Percentiles rank a stretch among this genome's conserved stretches.
These are phyloP conservation scores for Brachypodius melanocephalos DNA, from an alignment of 2,113 vertebrate genomes.

Conservation along the genomic window DNA sequence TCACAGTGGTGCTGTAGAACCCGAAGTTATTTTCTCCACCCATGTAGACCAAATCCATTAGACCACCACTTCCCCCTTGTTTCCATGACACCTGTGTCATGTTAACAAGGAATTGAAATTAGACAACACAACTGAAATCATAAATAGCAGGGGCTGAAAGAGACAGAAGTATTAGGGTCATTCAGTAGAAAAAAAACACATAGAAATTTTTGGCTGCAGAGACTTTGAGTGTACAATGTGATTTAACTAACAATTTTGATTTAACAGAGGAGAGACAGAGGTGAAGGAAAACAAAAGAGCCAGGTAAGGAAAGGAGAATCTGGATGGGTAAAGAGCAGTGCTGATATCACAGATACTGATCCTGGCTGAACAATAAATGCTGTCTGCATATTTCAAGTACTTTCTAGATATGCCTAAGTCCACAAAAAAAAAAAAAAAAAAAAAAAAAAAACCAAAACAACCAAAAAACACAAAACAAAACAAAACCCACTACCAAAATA, in stretches of 20 bases:
- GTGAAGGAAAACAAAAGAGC: background rate
- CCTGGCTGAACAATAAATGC: background rate
- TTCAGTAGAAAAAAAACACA: background rate
- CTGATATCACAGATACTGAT: background rate
- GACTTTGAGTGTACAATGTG: background rate
- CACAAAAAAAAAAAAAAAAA: too few species aligned
- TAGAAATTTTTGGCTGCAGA: background rate
- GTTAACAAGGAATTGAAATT: background rate
- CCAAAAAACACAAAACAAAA: too few species aligned
- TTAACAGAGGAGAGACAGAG: background rate
- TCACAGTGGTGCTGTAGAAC: background rate
- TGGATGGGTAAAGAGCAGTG: rapidly evolving
- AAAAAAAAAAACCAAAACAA: too few species aligned
- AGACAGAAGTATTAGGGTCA: background rate
- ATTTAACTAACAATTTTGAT: background rate
- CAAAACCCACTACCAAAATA: too few species aligned
- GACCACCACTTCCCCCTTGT: background rate
- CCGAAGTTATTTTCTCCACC: background rate
- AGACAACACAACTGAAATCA: background rate
- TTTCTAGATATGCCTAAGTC: background rate
- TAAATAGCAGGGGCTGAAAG: background rate
- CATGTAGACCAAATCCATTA: background rate
- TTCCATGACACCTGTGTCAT: background rate
- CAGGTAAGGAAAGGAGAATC: background rate
- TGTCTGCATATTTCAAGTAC: background rate